A percentile compares a stretch with the other conserved stretches of the same genome.
These are phyloP conservation scores for Cercopithecus hamlyni DNA, from an alignment of 2,797 vertebrate genomes.

Conservation along the genomic window DNA sequence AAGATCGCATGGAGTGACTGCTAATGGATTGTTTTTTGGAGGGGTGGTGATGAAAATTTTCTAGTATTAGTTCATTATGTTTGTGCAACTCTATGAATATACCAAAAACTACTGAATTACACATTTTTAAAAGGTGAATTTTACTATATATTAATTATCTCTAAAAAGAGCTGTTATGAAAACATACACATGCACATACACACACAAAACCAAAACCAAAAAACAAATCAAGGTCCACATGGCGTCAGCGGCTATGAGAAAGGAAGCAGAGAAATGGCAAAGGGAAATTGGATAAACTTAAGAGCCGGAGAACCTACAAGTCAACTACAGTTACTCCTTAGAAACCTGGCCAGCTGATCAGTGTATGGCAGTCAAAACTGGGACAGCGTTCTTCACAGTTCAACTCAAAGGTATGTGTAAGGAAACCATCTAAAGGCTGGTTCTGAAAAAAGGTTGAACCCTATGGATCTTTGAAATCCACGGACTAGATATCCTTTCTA, in stretches of 20 bases:
- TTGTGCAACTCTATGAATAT: not conserved
- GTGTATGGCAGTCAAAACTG: not conserved
- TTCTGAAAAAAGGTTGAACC: not conserved
- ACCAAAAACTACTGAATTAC: not conserved
- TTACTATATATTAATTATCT: not conserved
- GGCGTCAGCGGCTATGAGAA: not conserved
- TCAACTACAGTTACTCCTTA: not conserved
- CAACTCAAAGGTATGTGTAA: not conserved
- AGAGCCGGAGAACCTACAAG: not conserved
- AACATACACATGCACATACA: not conserved
- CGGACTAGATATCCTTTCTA: not conserved
- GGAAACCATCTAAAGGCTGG: not conserved
- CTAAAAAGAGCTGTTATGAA: not conserved
- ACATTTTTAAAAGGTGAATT: not conserved
- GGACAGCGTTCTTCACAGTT: not conserved
- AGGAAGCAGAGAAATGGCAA: not conserved
- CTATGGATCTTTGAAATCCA: not conserved
- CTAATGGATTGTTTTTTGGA: not conserved
- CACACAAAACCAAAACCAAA: not conserved
- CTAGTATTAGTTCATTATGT: not conserved
- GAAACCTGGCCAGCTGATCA: not conserved
- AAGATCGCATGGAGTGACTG: not conserved
- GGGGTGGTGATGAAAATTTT: not conserved
- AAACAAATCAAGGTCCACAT: not conserved
- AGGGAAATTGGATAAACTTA: not conserved